A percentile compares a stretch with the other conserved stretches of the same genome.
phyloP scores from a whole-genome alignment of 35 echinoderm and acorn worm genomes.

The Anneissia japonica region DNA sequence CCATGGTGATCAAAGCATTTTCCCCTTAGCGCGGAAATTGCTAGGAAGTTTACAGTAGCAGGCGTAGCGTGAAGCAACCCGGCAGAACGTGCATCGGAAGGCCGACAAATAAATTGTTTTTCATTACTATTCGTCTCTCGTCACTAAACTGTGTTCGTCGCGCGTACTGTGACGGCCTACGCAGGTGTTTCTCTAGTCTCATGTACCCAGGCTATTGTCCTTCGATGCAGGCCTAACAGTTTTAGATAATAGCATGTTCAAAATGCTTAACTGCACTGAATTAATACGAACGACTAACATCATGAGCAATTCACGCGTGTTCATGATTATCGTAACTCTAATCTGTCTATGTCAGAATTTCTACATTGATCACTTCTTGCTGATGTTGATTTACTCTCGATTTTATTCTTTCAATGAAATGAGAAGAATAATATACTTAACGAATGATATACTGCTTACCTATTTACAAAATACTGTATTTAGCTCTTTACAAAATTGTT shows the following conservation, averaged over 20 bases:
- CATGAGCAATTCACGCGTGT: background rate
- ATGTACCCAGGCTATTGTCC: background rate
- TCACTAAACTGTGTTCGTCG: background rate
- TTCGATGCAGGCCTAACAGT: background rate
- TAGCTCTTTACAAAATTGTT: no score
- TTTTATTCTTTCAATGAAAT: background rate
- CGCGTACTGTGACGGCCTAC: background rate
- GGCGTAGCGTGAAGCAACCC: background rate
- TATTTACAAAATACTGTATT: background rate
- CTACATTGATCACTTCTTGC: background rate
- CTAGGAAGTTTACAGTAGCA: background rate
- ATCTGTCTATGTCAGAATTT: background rate
- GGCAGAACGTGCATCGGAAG: background rate
- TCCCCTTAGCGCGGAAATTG: background rate
- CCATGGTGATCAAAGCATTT: background rate
- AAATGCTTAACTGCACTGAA: background rate
- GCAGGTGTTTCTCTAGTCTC: background rate
- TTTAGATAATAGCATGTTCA: background rate
- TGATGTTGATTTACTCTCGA: background rate
- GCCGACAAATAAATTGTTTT: conserved; percentile 1
- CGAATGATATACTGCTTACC: background rate
- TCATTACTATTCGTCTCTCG: background rate
- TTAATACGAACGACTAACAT: background rate
- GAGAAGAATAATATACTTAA: background rate
- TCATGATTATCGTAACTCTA: background rate